phyloP scores from a whole-genome alignment of 1,140 invertebrate genomes.

The Drosophila tsacasi region DNA sequence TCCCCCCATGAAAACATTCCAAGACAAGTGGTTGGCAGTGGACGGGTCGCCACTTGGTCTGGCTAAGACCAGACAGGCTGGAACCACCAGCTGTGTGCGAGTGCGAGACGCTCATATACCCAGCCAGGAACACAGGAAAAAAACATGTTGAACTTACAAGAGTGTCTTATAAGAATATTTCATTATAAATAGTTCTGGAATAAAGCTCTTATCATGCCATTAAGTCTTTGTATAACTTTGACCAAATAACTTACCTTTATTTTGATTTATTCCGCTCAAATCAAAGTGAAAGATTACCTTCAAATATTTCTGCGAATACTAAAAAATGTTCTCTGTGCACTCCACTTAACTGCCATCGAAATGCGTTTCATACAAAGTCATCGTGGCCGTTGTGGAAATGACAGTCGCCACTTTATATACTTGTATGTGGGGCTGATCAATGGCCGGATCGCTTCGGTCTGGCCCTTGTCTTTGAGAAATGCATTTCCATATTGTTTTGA shows the following conservation, averaged over 20 bases:
- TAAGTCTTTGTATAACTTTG: background rate
- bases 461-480: conserved; percentile 70
- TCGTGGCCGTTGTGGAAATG: conserved; percentile 66
- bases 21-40: conserved; percentile 50
- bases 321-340: conserved; percentile 1
- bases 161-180: background rate
- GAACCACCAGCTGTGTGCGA: conserved; percentile 73
- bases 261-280: background rate
- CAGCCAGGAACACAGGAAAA: background rate
- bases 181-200: background rate
- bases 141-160: too few species aligned
- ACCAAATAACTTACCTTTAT: background rate
- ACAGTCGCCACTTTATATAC: conserved; percentile 82
- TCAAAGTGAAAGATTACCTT: too few species aligned
- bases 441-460: conserved; percentile 48
- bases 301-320: background rate
- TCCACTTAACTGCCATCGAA: conserved; percentile 58
- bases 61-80: conserved; percentile 72
- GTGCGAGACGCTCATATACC: conserved; percentile 4
- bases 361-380: conserved; percentile 78
- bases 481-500: conserved; percentile 82
- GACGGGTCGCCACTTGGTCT: conserved; percentile 74
- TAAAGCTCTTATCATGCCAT: background rate
- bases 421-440: conserved; percentile 77
- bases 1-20: conserved; percentile 67